Evolutionary conservation across 2,797 vertebrate species (phyloP).

Genomic region (Bradypodion ventrale): DNA sequence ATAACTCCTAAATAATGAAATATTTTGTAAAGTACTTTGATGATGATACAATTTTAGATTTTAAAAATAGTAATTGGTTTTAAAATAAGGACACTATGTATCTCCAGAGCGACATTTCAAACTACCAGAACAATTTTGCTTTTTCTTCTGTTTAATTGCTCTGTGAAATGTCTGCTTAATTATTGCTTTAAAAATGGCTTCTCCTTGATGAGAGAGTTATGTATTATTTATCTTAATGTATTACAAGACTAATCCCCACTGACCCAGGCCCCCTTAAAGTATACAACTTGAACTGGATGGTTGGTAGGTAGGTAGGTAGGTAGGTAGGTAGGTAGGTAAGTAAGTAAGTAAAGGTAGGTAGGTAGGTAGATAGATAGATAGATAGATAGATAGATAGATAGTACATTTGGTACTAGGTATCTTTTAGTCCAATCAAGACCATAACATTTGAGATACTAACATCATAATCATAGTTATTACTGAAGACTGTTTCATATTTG

Average conservation of each 20-base stretch:
- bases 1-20: slow-evolving; percentile 38
- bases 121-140: slow-evolving; percentile 37
- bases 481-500: slow-evolving; percentile 81
- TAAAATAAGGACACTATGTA: slow-evolving; percentile 47
- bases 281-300: slow-evolving; percentile 38
- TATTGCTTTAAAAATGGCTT: slow-evolving; percentile 11
- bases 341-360: slow-evolving; percentile 51
- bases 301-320: background rate
- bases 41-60: background rate
- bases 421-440: slow-evolving; percentile 77
- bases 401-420: slow-evolving; percentile 74
- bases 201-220: slow-evolving; percentile 50
- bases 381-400: slow-evolving; percentile 5
- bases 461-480: slow-evolving; percentile 81
- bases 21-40: slow-evolving; percentile 53
- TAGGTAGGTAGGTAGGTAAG: slow-evolving; percentile 32
- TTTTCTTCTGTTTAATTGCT: slow-evolving; percentile 20
- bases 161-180: slow-evolving; percentile 62
- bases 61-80: slow-evolving; percentile 14
- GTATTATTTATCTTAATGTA: slow-evolving; percentile 65
- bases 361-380: slow-evolving; percentile 61
- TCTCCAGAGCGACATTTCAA: slow-evolving; percentile 39
- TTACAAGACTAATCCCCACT: slow-evolving; percentile 40
- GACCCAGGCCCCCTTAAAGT: slow-evolving; percentile 66
- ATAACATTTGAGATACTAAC: slow-evolving; percentile 78